These are phyloP conservation scores for Cephus runcator DNA, from an alignment of 2,888 invertebrate species.

Conservation along the genomic window DNA sequence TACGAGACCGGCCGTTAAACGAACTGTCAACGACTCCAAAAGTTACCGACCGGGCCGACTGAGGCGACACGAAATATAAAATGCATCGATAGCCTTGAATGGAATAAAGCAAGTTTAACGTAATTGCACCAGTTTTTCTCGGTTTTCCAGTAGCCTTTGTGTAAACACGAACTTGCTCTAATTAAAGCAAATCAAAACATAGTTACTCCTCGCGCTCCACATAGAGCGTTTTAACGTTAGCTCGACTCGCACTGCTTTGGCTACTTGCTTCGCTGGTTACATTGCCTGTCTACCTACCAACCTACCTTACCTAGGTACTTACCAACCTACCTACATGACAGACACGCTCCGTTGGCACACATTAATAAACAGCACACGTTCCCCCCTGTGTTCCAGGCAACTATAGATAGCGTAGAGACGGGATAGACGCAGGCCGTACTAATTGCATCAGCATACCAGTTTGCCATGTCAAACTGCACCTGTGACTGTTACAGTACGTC, in stretches of 20 bases:
- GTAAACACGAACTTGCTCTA: conserved; percentile 55
- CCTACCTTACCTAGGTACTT: conserved; percentile 22
- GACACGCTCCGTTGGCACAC: conserved; percentile 54
- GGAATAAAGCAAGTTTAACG: conserved; percentile 39
- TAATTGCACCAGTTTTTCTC: conserved; percentile 46
- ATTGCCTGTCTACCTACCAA: conserved; percentile 22
- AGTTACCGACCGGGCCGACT: too few species aligned
- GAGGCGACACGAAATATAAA: too few species aligned
- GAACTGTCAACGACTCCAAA: too few species aligned
- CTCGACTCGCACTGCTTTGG: too few species aligned
- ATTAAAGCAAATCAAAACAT: conserved; percentile 53
- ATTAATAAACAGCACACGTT: conserved; percentile 49
- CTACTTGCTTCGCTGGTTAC: conserved; percentile 6
- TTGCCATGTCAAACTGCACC: conserved; percentile 55
- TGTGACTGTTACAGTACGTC: conserved; percentile 40
- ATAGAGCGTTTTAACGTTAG: conserved; percentile 16
- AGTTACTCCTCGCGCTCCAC: conserved; percentile 17
- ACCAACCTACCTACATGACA: conserved; percentile 43
- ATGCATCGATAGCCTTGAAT: conserved; percentile 26
- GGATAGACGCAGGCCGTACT: conserved; percentile 46
- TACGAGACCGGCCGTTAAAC: too few species aligned
- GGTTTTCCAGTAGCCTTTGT: conserved; percentile 27
- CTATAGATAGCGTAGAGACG: conserved; percentile 30
- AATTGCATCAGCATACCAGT: conserved; percentile 61
- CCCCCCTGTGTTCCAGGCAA: conserved; percentile 11